A percentile compares a stretch with the other conserved stretches of the same genome.
phyloP scores from a whole-genome alignment of 2,113 vertebrate species.

The Xenopus laevis region DNA sequence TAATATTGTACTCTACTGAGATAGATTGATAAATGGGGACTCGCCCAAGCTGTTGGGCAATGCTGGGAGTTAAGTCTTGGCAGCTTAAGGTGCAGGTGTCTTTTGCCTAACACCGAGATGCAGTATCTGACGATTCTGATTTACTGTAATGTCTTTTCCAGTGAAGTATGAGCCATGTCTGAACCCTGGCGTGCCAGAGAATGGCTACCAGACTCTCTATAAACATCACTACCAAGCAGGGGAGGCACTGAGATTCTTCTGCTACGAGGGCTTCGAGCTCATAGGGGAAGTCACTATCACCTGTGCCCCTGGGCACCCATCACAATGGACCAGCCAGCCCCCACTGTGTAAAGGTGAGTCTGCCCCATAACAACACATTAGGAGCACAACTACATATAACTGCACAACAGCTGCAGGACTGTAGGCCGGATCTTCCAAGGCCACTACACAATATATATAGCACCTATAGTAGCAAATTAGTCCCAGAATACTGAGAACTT shows the following conservation, averaged over 20 bases:
- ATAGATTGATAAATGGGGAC: too few species aligned
- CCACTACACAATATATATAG: too few species aligned
- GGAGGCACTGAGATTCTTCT: conserved; percentile 88
- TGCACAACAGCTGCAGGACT: too few species aligned
- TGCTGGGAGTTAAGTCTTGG: too few species aligned
- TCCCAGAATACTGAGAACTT: too few species aligned
- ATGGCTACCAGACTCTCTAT: conserved; percentile 87
- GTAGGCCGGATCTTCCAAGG: too few species aligned
- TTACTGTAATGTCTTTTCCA: conserved; percentile 46
- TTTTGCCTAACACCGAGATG: too few species aligned
- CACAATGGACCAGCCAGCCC: conserved; percentile 87
- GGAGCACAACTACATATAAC: too few species aligned
- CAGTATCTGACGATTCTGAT: not conserved
- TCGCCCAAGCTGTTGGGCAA: too few species aligned
- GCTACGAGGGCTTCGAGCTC: conserved; percentile 88
- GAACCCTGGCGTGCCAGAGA: conserved; percentile 86
- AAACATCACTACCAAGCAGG: conserved; percentile 90
- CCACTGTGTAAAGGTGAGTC: conserved; percentile 85
- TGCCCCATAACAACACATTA: too few species aligned
- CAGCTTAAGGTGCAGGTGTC: not conserved
- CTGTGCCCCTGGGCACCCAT: conserved; percentile 84
- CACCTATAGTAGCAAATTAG: too few species aligned
- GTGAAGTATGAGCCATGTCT: conserved; percentile 88
- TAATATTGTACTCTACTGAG: too few species aligned
- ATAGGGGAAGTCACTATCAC: conserved; percentile 88